Evolutionary conservation across 2,888 invertebrate genomes (phyloP).

Genomic region (Amphiduros pacificus): DNA sequence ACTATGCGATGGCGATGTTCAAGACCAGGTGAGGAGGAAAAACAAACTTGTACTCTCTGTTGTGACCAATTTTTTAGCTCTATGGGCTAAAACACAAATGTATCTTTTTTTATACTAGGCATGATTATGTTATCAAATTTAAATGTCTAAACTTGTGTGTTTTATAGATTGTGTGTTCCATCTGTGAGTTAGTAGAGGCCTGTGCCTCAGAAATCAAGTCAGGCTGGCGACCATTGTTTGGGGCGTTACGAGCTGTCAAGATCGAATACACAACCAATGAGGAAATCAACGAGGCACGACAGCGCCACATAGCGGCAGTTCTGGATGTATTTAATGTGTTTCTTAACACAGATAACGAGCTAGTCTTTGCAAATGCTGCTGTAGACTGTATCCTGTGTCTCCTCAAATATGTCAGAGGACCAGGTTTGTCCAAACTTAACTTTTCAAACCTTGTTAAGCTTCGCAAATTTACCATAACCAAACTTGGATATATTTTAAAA

Average conservation of each 20-base stretch:
- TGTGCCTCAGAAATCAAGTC: slow-evolving; percentile 90
- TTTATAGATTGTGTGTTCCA: slow-evolving; percentile 83
- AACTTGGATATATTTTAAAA: too few species aligned
- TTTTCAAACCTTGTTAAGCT: too few species aligned
- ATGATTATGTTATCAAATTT: too few species aligned
- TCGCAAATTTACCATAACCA: too few species aligned
- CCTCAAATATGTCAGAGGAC: slow-evolving; percentile 74
- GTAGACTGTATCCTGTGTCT: slow-evolving; percentile 91
- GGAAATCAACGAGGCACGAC: slow-evolving; percentile 55
- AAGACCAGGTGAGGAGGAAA: slow-evolving; percentile 70
- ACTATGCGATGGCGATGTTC: slow-evolving; percentile 89
- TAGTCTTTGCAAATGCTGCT: slow-evolving; percentile 92
- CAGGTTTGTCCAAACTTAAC: slow-evolving; percentile 65
- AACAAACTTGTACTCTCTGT: too few species aligned
- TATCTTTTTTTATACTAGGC: too few species aligned
- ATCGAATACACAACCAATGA: slow-evolving; percentile 57
- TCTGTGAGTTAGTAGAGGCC: slow-evolving; percentile 94
- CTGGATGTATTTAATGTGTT: slow-evolving; percentile 86
- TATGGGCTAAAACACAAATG: too few species aligned
- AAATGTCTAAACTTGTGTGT: too few species aligned
- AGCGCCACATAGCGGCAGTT: slow-evolving; percentile 59
- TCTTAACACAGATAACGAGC: slow-evolving; percentile 86
- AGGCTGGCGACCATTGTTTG: slow-evolving; percentile 95
- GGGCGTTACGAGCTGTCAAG: slow-evolving; percentile 82
- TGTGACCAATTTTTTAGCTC: too few species aligned